Conservation (phyloP, 2,888 invertebrate species). For the Rotaria socialis region DNA sequence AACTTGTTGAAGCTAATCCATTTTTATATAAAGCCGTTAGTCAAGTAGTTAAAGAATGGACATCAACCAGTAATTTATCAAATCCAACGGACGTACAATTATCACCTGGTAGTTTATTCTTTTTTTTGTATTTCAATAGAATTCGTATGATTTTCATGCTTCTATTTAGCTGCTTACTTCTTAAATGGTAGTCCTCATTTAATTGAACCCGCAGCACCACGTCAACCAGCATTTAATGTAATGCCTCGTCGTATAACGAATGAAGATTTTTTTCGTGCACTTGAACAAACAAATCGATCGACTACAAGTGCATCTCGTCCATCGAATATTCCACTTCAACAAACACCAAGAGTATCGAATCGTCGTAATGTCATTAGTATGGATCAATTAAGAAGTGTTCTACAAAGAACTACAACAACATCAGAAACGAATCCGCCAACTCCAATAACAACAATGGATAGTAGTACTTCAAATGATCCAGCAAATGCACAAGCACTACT, state of each 20-base stretch:
- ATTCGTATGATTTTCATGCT: not conserved
- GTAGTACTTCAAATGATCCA: not conserved
- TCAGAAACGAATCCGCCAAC: not conserved
- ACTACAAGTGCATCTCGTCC: not conserved
- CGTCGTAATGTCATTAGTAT: constrained; percentile 1
- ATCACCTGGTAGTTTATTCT: not conserved
- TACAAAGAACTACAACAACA: not conserved
- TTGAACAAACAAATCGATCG: constrained; percentile 21
- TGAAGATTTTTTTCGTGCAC: constrained; percentile 25
- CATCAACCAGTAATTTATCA: not conserved
- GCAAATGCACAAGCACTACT: not conserved
- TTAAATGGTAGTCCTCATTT: constrained; percentile 4
- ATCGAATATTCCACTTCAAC: not conserved
- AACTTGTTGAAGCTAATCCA: not conserved
- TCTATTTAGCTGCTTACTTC: not conserved
- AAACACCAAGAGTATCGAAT: not conserved
- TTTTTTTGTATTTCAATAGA: not conserved
- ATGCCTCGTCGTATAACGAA: constrained; percentile 11
- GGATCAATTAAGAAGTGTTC: not conserved
- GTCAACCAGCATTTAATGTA: not conserved
- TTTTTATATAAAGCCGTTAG: not conserved
- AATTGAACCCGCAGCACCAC: not conserved
- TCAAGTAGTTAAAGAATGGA: constrained; percentile 1
- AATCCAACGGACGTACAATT: not conserved
- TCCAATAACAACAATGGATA: not conserved